A percentile compares a stretch with the other conserved stretches of the same genome.
Conservation (phyloP, 2,113 vertebrate genomes). For the Irena cyanogastra region DNA sequence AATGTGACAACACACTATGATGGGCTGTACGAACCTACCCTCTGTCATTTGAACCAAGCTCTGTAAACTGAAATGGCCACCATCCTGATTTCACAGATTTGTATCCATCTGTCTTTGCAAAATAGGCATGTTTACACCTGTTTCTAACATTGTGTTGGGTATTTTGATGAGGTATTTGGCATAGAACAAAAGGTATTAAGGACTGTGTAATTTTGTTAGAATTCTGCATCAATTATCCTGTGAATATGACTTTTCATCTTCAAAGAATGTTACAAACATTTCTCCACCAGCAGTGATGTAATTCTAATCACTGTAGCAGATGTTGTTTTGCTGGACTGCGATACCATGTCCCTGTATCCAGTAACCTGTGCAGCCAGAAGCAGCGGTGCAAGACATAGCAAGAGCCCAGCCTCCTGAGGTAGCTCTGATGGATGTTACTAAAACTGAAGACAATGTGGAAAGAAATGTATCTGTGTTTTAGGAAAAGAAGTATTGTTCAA, state of each 20-base stretch:
- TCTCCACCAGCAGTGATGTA: background rate
- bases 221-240: background rate
- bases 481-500: background rate
- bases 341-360: background rate
- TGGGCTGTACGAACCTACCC: background rate
- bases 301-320: conserved; percentile 33
- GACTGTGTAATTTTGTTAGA: background rate
- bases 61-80: background rate
- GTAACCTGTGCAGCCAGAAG: background rate
- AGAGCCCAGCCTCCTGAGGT: background rate
- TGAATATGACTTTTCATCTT: background rate
- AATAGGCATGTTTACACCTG: background rate
- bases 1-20: background rate
- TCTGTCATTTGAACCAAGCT: background rate
- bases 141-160: background rate
- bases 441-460: background rate
- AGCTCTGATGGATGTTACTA: background rate
- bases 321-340: conserved; percentile 23
- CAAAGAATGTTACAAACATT: background rate
- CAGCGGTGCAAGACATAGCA: background rate
- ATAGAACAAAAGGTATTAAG: background rate
- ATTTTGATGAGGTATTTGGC: background rate
- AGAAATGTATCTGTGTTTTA: background rate
- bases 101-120: background rate
- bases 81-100: background rate